Base-by-base conservation (phyloP, 2,113 vertebrate genomes). In the Tetrao urogallus region DNA sequence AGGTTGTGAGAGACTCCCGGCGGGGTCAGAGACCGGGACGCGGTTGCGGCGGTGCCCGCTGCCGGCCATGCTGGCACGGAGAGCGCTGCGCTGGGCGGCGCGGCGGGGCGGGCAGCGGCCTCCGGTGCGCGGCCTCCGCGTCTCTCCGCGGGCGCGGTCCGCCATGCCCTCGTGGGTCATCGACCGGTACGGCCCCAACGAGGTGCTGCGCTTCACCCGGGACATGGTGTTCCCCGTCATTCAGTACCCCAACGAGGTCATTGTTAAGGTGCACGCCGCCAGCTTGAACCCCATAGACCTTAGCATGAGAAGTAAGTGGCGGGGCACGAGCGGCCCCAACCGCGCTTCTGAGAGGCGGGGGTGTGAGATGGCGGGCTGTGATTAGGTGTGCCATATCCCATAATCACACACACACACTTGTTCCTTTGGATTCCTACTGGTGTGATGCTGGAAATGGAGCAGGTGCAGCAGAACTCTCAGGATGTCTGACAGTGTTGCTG, bases 81-180 rank as follows among this genome's bases (percentile, higher is more conserved):
- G 79, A n/a, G 11, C 12, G 1, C n/a, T 4, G 17, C 15, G 38
- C 52, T 54, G 52, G 13, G 28, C 19, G 40, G 86, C 13, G 4
- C 71, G 54, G 43, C 43, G 28, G 8, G 47, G 14, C 8, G 21
- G 50, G 50, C 65, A 24, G 50, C 50, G 50, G 47, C 16, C 20
- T 20, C 56, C n/a, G 8, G 1, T 15, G 20, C 93, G 93, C 14
- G 32, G 72, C 8, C 8, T 96, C 19, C 89, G 65, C 42, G 42
- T 43, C 3, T 95, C 95, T 57, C 65, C 74, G 40, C 85, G 72
- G 11, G 88, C 95, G 74, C 94, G 57, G 42, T 96, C 80, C 9
- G 52, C 98, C 6, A 99, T 99, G 99, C 98, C 98, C 5, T 99
- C 99, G 14, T 99, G 99, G 99, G 98, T 99, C 60, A 98, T 99